Base-by-base conservation (phyloP, 2,888 invertebrate genomes). In the Papilio elwesi region DNA sequence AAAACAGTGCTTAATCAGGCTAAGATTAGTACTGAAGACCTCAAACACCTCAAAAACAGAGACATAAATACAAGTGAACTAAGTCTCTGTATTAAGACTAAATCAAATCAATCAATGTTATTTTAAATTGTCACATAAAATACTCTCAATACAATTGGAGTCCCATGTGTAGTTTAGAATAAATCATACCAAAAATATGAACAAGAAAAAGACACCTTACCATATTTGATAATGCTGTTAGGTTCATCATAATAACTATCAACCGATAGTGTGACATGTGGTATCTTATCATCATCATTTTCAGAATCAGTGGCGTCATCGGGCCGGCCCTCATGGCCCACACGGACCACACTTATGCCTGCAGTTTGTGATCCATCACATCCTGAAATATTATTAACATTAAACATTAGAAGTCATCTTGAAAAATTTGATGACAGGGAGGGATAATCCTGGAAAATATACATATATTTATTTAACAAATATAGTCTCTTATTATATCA, bases 231-330 rank as follows among this genome's bases (percentile, higher is more conserved):
- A 74, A 93, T 93, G 83, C 93, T 93, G 76, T 92, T 90, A 57
- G 93, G 93, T 81, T 95, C 94, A 77, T 95, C 92, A 86, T 95
- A 96, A 80, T 95, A 96, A 78, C 95, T 95, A 82, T 96, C 96
- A 36, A 96, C 95, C 65, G 95, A 95, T 6, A 96, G 87, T 66
- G 96, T 96, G 1, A 95, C 94, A 84, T 95, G 95, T 74, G 95
- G 95, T 36, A 95, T 93, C 78, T 95, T 95, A 80, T 95, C 95
- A 84, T 95, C 94, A 74, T 94, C 94, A 78, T 89, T 91, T 81
- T 94, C 94, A 71, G 94, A 94, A 74, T 95, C 94, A 52, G 94
- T 94, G 62, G 94, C 95, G 82, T 94, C 94, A 79, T 95, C 94
- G 11, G 92, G 91, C 76, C 87, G 86, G 11, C 93, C 93, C 81